phyloP scores from a whole-genome alignment of 2,113 vertebrate species.

The Datnioides undecimradiatus region DNA sequence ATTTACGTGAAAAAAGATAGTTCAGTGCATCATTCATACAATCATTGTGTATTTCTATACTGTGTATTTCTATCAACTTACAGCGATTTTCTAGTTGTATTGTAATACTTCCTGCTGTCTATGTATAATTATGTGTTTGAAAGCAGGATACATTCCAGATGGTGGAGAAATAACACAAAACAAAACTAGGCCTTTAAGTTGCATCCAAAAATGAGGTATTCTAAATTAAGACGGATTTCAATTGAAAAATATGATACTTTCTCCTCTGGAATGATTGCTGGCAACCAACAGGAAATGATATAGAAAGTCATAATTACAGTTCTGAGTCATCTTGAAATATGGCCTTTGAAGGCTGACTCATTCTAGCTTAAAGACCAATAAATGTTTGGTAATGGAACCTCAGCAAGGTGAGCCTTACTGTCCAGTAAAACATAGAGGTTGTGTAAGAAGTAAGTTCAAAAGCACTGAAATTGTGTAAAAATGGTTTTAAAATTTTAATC shows the following conservation, averaged over 20 bases:
- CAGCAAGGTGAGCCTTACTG: neutral
- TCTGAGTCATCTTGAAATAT: neutral
- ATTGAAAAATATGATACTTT: neutral
- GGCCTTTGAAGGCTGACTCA: neutral
- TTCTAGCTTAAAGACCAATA: neutral
- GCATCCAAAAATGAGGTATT: neutral
- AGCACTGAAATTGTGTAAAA: neutral
- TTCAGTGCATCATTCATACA: constrained; percentile 1
- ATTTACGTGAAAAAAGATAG: neutral
- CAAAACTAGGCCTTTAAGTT: neutral
- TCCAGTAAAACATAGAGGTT: neutral
- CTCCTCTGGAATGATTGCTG: neutral
- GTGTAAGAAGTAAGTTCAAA: neutral
- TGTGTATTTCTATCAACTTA: neutral
- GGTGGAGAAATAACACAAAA: neutral
- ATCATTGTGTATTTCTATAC: neutral
- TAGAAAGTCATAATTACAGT: neutral
- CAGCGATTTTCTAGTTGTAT: neutral
- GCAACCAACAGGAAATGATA: neutral
- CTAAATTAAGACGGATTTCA: neutral
- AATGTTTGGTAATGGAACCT: neutral
- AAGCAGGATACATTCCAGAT: neutral
- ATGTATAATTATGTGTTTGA: neutral
- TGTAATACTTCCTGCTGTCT: neutral
- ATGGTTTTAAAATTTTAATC: neutral